Evolutionary conservation across 2,797 vertebrate species (phyloP).

Genomic region (Hafferia zeledoni): DNA sequence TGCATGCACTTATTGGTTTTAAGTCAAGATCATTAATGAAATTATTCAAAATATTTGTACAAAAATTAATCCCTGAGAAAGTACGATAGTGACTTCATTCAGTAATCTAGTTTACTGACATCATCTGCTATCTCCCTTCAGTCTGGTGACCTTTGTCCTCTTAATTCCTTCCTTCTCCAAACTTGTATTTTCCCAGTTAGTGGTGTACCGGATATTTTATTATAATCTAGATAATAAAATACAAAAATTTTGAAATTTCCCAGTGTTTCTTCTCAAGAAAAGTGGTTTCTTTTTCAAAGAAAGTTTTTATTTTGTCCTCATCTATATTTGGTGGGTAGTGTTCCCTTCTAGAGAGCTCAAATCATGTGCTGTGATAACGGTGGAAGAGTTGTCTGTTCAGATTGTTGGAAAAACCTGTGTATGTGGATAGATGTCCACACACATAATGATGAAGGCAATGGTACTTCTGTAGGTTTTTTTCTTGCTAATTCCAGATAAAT

Average conservation of each 20-base stretch:
- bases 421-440: not conserved
- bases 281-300: not conserved
- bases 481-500: not conserved
- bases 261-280: not conserved
- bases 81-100: not conserved
- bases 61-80: not conserved
- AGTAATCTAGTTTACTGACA: not conserved
- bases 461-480: not conserved
- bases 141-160: not conserved
- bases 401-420: not conserved
- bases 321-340: not conserved
- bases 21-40: not conserved
- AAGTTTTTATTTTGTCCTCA: rapidly evolving
- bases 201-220: not conserved
- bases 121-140: not conserved
- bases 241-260: not conserved
- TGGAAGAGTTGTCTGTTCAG: not conserved
- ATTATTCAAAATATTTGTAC: not conserved
- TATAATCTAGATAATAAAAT: not conserved
- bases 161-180: not conserved
- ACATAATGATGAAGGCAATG: not conserved
- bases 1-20: not conserved
- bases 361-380: not conserved
- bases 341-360: not conserved
- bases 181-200: not conserved